Evolutionary conservation across 2,113 vertebrate species (phyloP).

Genomic region (Ctenomys sociabilis): DNA sequence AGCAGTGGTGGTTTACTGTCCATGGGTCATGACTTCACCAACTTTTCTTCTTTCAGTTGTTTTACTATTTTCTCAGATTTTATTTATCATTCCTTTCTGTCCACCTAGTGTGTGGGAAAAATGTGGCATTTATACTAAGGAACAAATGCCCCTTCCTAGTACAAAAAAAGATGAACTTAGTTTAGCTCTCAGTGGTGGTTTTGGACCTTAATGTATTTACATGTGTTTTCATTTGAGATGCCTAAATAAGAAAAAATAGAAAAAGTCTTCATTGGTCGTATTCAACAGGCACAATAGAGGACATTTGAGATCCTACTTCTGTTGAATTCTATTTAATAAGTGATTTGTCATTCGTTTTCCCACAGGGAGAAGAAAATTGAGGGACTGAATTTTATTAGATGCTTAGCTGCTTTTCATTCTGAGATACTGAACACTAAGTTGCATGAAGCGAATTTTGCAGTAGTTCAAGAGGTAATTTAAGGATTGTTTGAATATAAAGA

Average conservation of each 20-base stretch:
- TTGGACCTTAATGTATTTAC: background rate
- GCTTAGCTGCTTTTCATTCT: slow-evolving; percentile 91
- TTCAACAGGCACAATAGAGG: background rate
- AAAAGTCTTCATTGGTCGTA: background rate
- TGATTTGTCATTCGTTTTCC: slow-evolving; percentile 53
- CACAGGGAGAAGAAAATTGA: slow-evolving; percentile 98
- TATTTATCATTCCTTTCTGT: background rate
- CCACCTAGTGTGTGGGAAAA: background rate
- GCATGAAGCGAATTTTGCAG: slow-evolving; percentile 92
- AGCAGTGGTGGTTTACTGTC: background rate
- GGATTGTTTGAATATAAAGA: slow-evolving; percentile 30
- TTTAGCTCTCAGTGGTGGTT: background rate
- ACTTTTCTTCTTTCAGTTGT: background rate
- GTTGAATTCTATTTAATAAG: slow-evolving; percentile 13
- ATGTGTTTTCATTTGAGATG: slow-evolving; percentile 10
- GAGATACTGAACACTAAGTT: slow-evolving; percentile 89
- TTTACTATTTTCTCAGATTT: slow-evolving; percentile 18
- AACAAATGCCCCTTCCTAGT: background rate
- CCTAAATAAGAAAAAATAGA: background rate
- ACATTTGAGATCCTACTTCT: slow-evolving; percentile 9
- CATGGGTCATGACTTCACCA: background rate
- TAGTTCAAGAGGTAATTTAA: slow-evolving; percentile 92
- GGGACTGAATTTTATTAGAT: slow-evolving; percentile 91
- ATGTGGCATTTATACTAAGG: background rate
- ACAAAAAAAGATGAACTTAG: background rate